Conservation (phyloP, 2,888 invertebrate species). For the Blomia tropicalis region DNA sequence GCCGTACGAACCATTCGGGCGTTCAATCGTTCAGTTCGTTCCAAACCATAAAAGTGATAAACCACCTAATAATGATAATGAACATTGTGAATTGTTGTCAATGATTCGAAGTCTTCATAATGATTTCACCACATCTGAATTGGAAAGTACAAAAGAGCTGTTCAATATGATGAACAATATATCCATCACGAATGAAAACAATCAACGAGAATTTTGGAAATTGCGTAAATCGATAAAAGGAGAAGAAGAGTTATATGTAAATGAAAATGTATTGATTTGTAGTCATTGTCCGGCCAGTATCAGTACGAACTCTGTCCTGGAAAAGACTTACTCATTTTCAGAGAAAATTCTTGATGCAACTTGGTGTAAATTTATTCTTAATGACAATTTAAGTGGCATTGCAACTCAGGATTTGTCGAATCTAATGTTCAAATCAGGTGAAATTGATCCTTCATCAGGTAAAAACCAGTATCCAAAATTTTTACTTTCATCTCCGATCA, state of each 20-base stretch:
- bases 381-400: neutral
- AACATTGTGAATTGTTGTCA: neutral
- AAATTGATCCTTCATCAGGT: neutral
- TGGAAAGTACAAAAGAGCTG: slow-evolving; percentile 26
- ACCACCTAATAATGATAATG: neutral
- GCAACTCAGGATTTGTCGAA: slow-evolving; percentile 2
- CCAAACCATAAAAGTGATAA: slow-evolving; percentile 23
- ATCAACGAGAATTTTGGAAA: slow-evolving; percentile 26
- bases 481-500: neutral
- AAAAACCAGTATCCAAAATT: neutral
- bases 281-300: slow-evolving; percentile 36
- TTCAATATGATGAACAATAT: slow-evolving; percentile 28
- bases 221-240: slow-evolving; percentile 29
- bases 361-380: slow-evolving; percentile 24
- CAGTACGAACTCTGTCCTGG: slow-evolving; percentile 34
- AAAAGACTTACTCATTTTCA: slow-evolving; percentile 62
- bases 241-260: slow-evolving; percentile 76
- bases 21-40: slow-evolving; percentile 19
- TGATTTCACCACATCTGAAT: slow-evolving; percentile 20
- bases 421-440: neutral
- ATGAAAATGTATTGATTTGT: slow-evolving; percentile 68
- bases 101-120: neutral
- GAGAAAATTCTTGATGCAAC: slow-evolving; percentile 53
- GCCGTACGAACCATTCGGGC: slow-evolving; percentile 6
- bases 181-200: slow-evolving; percentile 23